A percentile compares a stretch with the other conserved stretches of the same genome.
phyloP scores from a whole-genome alignment of 2,888 invertebrate species.

The Tricholauxania praeusta region DNA sequence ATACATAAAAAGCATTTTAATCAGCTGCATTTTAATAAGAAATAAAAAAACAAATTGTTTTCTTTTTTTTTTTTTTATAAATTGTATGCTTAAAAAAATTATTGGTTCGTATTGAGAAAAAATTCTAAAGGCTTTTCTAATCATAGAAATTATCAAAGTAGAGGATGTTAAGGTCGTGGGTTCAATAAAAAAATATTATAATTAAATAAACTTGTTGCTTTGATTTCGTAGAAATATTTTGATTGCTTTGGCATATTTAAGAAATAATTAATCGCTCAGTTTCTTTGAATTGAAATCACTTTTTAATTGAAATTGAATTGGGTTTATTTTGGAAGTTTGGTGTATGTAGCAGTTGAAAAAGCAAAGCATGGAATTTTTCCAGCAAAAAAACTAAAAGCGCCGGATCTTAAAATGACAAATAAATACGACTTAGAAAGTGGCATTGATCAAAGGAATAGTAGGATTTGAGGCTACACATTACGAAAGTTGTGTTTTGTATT shows the following conservation, averaged over 20 bases:
- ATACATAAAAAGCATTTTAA: background rate
- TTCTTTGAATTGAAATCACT: background rate
- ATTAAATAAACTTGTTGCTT: background rate
- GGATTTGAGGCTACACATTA: no score
- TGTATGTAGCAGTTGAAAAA: no score
- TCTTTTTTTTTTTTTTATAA: slow-evolving; percentile 4
- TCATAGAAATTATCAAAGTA: slow-evolving; percentile 24
- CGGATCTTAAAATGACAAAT: no score
- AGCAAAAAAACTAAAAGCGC: background rate
- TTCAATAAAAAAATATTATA: slow-evolving; percentile 1
- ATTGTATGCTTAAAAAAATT: background rate
- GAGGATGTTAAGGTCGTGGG: slow-evolving; percentile 43
- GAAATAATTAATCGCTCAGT: no score
- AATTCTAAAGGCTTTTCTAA: background rate
- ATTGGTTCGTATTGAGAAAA: background rate
- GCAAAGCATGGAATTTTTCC: background rate
- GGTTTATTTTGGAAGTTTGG: no score
- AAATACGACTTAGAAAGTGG: background rate
- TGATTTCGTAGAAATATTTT: no score
- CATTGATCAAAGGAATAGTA: no score
- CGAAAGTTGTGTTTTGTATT: no score
- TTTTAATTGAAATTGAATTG: background rate
- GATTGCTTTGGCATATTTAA: no score
- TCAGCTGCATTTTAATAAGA: background rate
- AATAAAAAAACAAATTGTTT: background rate